phyloP scores from a whole-genome alignment of 2,888 invertebrate genomes.

The Embidobia sp. region DNA sequence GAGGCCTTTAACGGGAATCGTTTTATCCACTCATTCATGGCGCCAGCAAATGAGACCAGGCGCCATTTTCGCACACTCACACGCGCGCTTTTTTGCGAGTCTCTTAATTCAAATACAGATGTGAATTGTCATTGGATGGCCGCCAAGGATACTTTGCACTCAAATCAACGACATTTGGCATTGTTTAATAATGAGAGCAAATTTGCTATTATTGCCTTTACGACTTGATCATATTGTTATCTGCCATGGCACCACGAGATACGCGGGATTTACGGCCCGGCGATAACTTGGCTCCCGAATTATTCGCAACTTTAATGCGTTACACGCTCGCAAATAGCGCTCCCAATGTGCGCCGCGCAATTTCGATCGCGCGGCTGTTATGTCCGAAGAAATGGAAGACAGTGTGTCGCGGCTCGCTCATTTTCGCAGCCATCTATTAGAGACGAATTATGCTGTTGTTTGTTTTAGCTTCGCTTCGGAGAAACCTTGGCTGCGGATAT shows the following conservation, averaged over 20 bases:
- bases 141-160: constrained; percentile 56
- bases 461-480: no score
- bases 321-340: constrained; percentile 19
- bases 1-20: constrained; percentile 65
- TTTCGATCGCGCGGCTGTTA: constrained; percentile 20
- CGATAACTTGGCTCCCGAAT: constrained; percentile 57
- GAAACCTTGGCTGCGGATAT: no score
- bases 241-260: constrained; percentile 42
- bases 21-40: constrained; percentile 70
- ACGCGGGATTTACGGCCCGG: constrained; percentile 56
- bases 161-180: constrained; percentile 66
- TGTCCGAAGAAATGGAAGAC: no score
- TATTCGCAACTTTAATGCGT: constrained; percentile 46
- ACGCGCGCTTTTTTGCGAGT: constrained; percentile 14
- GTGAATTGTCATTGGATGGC: constrained; percentile 53
- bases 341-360: constrained; percentile 28
- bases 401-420: no score
- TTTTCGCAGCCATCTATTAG: no score
- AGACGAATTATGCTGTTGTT: no score
- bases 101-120: constrained; percentile 60
- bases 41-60: constrained; percentile 71
- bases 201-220: constrained; percentile 66
- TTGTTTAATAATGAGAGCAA: constrained; percentile 67
- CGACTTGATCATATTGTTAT: constrained; percentile 62
- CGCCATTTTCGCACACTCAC: constrained; percentile 59